Evolutionary conservation across 64 coral and sea anemone genomes (phyloP), one percentile per base, ranked within the genome.

Genomic region (Dendrophyllia cribrosa): DNA sequence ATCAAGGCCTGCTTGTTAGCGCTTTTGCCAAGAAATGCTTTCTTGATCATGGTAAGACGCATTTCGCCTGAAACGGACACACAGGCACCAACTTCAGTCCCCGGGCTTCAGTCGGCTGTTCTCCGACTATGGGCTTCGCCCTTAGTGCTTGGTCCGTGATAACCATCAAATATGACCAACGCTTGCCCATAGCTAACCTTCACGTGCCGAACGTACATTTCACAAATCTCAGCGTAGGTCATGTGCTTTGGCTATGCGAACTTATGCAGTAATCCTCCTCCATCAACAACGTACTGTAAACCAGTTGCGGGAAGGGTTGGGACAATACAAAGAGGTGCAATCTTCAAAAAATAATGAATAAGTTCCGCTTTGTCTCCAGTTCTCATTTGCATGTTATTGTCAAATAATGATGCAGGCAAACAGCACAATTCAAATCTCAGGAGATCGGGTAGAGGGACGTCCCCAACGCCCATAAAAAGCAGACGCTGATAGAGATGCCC

Each of bases 81-180:
- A 49, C 9, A 6, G 0, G 88, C 24, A 4, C 87, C 88, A 78
- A 89, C 74, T 5, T 89, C 58, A 10, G n/a, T n/a, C n/a, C n/a
- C n/a, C n/a, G n/a, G n/a, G n/a, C n/a, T n/a, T n/a, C n/a, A n/a
- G 56, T 72, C 6, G n/a, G 47, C 51, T 44, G 61, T 43, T 70
- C 89, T 51, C 11, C 49, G 77, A 10, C 64, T 43, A 51, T 91
- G 89, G 48, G 78, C 89, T 83, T 83, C 77, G 6, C 83, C 89
- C 89, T 91, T 91, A 3, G 89, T 70, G 51, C 89, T 91, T 71
- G 47, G 63, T 0, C 78, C 89, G 23, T 91, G 77, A 71, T 91
- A 91, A 5, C 77, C 89, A 70, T 83, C 77, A 16, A 91, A 83
- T 7, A 91, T 15, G 4, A 91, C 89, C 66, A 73, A 11, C 16